Conservation (phyloP, 2,113 vertebrate genomes). For the Strix uralensis region DNA sequence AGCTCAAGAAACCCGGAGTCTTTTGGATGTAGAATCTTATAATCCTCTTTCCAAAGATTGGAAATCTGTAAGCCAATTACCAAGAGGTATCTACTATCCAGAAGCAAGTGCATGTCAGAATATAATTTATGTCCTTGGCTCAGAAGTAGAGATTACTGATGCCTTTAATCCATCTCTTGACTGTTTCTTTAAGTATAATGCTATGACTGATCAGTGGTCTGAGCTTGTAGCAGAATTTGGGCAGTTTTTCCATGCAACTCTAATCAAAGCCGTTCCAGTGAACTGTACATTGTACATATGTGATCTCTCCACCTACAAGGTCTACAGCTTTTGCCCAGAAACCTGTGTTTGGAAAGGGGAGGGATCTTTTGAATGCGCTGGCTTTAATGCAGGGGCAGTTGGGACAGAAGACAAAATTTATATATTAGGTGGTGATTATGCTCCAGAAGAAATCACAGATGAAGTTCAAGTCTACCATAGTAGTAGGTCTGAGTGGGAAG, state of each 20-base stretch:
- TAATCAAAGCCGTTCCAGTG: slow-evolving; percentile 92
- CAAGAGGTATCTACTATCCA: slow-evolving; percentile 91
- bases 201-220: slow-evolving; percentile 91
- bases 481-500: slow-evolving; percentile 91
- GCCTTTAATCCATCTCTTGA: slow-evolving; percentile 96
- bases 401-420: slow-evolving; percentile 92
- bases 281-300: slow-evolving; percentile 90
- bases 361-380: slow-evolving; percentile 96
- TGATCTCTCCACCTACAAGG: slow-evolving; percentile 96
- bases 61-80: slow-evolving; percentile 85
- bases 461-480: slow-evolving; percentile 96
- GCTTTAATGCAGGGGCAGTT: slow-evolving; percentile 95
- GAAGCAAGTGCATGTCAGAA: slow-evolving; percentile 89
- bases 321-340: slow-evolving; percentile 96
- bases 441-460: slow-evolving; percentile 95
- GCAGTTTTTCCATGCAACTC: slow-evolving; percentile 93
- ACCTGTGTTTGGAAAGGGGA: slow-evolving; percentile 93
- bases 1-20: slow-evolving; percentile 79
- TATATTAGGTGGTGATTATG: slow-evolving; percentile 95
- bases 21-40: slow-evolving; percentile 92
- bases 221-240: slow-evolving; percentile 94
- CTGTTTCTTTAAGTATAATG: slow-evolving; percentile 92
- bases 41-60: slow-evolving; percentile 86
- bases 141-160: slow-evolving; percentile 91
- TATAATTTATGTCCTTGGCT: slow-evolving; percentile 91